These are phyloP conservation scores for Lophura nycthemera DNA, from an alignment of 2,113 vertebrate species.

Conservation along the genomic window DNA sequence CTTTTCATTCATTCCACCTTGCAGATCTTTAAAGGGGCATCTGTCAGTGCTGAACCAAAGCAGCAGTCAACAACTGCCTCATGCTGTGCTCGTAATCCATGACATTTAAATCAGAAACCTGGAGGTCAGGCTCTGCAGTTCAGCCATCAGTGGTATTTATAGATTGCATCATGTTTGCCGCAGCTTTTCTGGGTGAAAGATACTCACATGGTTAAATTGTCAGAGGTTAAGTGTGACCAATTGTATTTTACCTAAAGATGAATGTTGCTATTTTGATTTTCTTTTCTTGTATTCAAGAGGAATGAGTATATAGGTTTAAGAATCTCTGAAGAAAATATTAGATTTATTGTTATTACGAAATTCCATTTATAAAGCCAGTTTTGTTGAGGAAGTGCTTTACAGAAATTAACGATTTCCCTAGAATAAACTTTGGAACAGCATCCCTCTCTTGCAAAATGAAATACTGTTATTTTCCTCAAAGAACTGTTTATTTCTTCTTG, in stretches of 20 bases:
- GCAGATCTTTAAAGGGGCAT: conserved; percentile 35
- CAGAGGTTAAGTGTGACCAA: not conserved
- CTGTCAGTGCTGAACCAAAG: conserved; percentile 37
- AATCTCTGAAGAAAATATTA: not conserved
- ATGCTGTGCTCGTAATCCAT: conserved; percentile 11
- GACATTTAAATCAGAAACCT: conserved; percentile 8
- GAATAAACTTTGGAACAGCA: not conserved
- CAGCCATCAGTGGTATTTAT: conserved; percentile 42
- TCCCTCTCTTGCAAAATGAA: not conserved
- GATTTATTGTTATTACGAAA: not conserved
- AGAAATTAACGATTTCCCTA: conserved; percentile 1
- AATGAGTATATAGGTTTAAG: not conserved
- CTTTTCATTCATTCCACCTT: conserved; percentile 42
- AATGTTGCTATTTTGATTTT: not conserved
- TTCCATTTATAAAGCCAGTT: not conserved
- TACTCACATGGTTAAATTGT: not conserved
- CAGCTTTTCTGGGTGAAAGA: conserved; percentile 11
- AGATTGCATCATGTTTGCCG: conserved; percentile 28
- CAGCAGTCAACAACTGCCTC: conserved; percentile 2
- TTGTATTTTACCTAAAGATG: not conserved
- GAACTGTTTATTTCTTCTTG: conserved; percentile 49
- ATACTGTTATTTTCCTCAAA: conserved; percentile 8
- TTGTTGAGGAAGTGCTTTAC: not conserved
- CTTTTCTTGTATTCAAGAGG: not conserved
- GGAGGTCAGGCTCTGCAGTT: conserved; percentile 32